A percentile compares a stretch with the other conserved stretches of the same genome.
Conservation (phyloP, 2,888 invertebrate genomes). For the Syrphus vitripennis region DNA sequence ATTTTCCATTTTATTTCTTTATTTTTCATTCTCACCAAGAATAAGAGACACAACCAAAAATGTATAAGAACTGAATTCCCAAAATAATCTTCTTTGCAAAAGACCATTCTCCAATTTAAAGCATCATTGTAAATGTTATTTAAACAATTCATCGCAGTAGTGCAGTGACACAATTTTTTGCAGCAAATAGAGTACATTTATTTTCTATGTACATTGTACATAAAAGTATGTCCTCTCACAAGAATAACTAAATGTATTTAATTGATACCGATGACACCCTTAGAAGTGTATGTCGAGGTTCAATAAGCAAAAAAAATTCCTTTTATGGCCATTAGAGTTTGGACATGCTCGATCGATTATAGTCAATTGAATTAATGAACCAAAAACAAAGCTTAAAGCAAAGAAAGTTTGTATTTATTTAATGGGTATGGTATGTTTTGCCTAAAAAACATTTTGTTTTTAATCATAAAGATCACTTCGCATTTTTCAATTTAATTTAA, state of each 20-base stretch:
- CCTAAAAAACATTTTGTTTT: too few relatives aligned
- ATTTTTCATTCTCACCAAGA: too few relatives aligned
- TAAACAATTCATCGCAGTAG: too few relatives aligned
- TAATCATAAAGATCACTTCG: too few relatives aligned
- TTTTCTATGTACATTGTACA: too few relatives aligned
- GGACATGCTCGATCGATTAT: background rate
- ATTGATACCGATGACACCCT: background rate
- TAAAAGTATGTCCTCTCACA: background rate
- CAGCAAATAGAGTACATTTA: background rate
- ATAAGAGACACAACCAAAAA: too few relatives aligned
- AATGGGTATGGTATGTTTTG: too few relatives aligned
- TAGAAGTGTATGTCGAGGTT: background rate
- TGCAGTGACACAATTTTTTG: background rate
- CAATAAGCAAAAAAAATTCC: background rate
- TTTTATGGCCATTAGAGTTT: background rate
- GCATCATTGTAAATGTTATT: background rate
- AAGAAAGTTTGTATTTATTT: background rate
- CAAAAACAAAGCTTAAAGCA: background rate
- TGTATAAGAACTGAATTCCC: too few relatives aligned
- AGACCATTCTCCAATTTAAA: background rate
- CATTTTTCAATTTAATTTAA: too few relatives aligned
- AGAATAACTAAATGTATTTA: slow-evolving; percentile 1
- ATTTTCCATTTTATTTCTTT: too few relatives aligned
- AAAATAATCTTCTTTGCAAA: background rate
- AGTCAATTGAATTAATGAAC: background rate